A percentile compares a stretch with the other conserved stretches of the same genome.
These are phyloP conservation scores for Drosophila cardini DNA, from an alignment of 1,140 invertebrate genomes.

Conservation along the genomic window DNA sequence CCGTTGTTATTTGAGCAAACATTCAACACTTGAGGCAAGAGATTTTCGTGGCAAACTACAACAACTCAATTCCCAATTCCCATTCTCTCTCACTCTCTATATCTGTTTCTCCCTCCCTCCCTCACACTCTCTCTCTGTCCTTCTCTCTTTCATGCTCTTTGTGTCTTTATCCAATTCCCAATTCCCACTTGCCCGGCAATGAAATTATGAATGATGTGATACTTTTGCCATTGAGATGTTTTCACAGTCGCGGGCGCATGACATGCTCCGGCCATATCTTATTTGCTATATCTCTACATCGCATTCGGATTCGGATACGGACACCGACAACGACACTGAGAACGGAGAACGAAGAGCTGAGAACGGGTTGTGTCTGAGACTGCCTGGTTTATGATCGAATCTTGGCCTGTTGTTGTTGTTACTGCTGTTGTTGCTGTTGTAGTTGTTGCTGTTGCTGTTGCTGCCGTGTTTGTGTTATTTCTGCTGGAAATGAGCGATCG, in stretches of 20 bases:
- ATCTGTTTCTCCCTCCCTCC: conserved; percentile 1
- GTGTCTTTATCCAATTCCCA: conserved; percentile 20
- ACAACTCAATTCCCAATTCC: conserved; percentile 70
- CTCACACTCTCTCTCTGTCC: conserved; percentile 3
- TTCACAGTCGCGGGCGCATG: conserved; percentile 80
- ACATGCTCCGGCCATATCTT: conserved; percentile 81
- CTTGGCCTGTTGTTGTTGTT: conserved; percentile 22
- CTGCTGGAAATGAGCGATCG: conserved; percentile 83
- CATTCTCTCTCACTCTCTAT: conserved; percentile 4
- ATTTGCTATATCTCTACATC: conserved; percentile 83
- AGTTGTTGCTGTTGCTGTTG: conserved; percentile 51
- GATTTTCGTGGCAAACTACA: conserved; percentile 81
- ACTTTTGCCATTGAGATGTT: conserved; percentile 84
- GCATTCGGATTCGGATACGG: conserved; percentile 44
- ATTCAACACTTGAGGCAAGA: conserved; percentile 82
- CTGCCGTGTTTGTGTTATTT: conserved; percentile 82
- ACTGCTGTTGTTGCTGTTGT: conserved; percentile 30
- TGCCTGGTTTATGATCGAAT: conserved; percentile 49
- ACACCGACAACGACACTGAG: conserved; percentile 10
- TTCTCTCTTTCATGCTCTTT: neutral
- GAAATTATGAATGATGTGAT: conserved; percentile 84
- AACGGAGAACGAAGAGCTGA: neutral
- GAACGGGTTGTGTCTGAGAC: conserved; percentile 40
- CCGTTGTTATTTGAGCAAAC: conserved; percentile 82
- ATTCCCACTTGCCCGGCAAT: conserved; percentile 66